Percentiles rank a stretch among this genome's conserved stretches.
Conservation (phyloP, 2,113 vertebrate genomes). For the Pelecanoides urinatrix region DNA sequence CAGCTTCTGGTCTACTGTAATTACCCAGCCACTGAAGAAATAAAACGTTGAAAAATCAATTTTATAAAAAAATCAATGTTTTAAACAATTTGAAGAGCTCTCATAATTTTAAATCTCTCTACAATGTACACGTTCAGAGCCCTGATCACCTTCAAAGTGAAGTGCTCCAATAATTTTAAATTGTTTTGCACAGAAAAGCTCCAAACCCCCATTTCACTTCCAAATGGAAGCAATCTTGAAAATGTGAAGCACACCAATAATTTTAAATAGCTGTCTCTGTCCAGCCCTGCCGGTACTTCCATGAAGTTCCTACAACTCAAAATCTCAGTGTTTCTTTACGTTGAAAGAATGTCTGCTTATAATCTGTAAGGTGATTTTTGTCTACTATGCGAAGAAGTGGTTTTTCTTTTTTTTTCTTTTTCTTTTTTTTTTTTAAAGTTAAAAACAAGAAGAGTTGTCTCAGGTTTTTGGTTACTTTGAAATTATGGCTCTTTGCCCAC, state of each 20-base stretch:
- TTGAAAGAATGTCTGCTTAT: background rate
- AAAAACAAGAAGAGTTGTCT: background rate
- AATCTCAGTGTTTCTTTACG: background rate
- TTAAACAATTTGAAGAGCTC: slow-evolving; percentile 74
- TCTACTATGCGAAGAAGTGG: background rate
- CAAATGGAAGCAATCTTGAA: slow-evolving; percentile 61
- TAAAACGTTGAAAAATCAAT: slow-evolving; percentile 72
- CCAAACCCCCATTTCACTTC: background rate
- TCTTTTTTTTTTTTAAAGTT: background rate
- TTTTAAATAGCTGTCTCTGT: background rate
- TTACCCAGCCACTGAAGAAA: slow-evolving; percentile 70
- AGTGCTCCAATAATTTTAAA: slow-evolving; percentile 64
- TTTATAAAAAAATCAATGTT: slow-evolving; percentile 78
- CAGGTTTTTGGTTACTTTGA: background rate
- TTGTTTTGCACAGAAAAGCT: slow-evolving; percentile 42
- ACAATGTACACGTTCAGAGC: slow-evolving; percentile 19
- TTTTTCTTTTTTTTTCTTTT: background rate
- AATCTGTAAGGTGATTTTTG: background rate
- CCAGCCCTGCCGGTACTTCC: background rate
- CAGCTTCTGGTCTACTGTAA: slow-evolving; percentile 52
- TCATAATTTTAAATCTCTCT: slow-evolving; percentile 70
- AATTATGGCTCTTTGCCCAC: background rate
- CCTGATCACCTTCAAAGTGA: slow-evolving; percentile 65
- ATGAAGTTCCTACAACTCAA: background rate
- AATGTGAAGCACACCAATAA: slow-evolving; percentile 29